Percentiles rank a stretch among this genome's conserved stretches.
These are phyloP conservation scores for Temnopleurus reevesii DNA, from an alignment of 53 echinoderm and acorn worm species.

Conservation along the genomic window DNA sequence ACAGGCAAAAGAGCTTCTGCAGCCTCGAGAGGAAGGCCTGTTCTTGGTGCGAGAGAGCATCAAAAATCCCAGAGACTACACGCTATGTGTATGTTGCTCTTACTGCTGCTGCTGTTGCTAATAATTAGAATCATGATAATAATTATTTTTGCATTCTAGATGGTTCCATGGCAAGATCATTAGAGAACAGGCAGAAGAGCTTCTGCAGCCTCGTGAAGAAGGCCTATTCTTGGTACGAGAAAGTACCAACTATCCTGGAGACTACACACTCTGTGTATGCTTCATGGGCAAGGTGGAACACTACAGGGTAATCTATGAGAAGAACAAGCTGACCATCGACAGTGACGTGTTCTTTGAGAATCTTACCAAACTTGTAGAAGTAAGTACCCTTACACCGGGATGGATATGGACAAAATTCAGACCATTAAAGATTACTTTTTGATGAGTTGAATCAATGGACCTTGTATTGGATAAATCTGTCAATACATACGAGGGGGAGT, in stretches of 20 bases:
- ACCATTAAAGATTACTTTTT: no score
- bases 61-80: slow-evolving; percentile 84
- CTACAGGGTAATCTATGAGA: slow-evolving; percentile 82
- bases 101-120: no score
- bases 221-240: slow-evolving; percentile 93
- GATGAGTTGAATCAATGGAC: no score
- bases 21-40: slow-evolving; percentile 58
- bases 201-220: slow-evolving; percentile 64
- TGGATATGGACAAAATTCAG: no score
- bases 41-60: slow-evolving; percentile 90
- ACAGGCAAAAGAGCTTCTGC: slow-evolving; percentile 72
- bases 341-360: slow-evolving; percentile 88
- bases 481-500: no score
- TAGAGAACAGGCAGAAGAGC: slow-evolving; percentile 80
- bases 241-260: slow-evolving; percentile 86
- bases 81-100: slow-evolving; percentile 76
- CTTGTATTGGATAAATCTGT: no score
- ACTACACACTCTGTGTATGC: slow-evolving; percentile 92
- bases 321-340: slow-evolving; percentile 83
- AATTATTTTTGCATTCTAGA: slow-evolving; percentile 51
- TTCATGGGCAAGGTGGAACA: slow-evolving; percentile 73
- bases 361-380: slow-evolving; percentile 80
- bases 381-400: no score
- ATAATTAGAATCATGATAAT: no score
- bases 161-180: slow-evolving; percentile 99